phyloP scores from a whole-genome alignment of 1,140 invertebrate genomes.

The Mesaphorura yosii region DNA sequence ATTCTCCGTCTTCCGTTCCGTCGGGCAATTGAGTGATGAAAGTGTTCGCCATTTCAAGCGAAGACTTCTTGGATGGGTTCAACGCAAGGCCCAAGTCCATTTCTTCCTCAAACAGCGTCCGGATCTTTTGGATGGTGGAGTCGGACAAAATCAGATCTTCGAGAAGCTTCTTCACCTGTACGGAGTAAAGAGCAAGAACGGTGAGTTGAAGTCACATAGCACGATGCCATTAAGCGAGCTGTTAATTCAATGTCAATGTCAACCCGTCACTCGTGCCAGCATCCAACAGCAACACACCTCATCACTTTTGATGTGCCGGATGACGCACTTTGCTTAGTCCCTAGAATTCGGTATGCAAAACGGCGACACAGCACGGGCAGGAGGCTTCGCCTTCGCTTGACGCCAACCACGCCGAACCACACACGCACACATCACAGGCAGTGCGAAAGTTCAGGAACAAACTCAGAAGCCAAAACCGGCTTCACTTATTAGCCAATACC shows the following conservation, averaged over 20 bases:
- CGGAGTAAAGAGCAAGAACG: neutral
- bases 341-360: too few relatives aligned
- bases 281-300: neutral
- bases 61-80: constrained; percentile 42
- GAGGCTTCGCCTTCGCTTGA: too few relatives aligned
- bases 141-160: constrained; percentile 4
- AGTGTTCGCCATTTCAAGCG: constrained; percentile 55
- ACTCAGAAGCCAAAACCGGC: too few relatives aligned
- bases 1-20: constrained; percentile 42
- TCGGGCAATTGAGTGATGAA: constrained; percentile 49
- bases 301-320: too few relatives aligned
- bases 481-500: too few relatives aligned
- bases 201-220: neutral
- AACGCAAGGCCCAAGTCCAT: constrained; percentile 46
- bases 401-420: too few relatives aligned
- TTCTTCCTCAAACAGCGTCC: constrained; percentile 44
- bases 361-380: too few relatives aligned
- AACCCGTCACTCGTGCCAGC: neutral
- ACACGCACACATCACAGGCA: too few relatives aligned
- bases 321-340: too few relatives aligned
- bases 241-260: neutral
- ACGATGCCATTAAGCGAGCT: neutral
- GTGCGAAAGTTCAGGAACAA: too few relatives aligned
- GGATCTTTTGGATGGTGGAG: constrained; percentile 37
- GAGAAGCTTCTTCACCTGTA: constrained; percentile 7